Evolutionary conservation across 2,888 invertebrate species (phyloP), one percentile per base, ranked within the genome.

Genomic region (Deilephila elpenor): DNA sequence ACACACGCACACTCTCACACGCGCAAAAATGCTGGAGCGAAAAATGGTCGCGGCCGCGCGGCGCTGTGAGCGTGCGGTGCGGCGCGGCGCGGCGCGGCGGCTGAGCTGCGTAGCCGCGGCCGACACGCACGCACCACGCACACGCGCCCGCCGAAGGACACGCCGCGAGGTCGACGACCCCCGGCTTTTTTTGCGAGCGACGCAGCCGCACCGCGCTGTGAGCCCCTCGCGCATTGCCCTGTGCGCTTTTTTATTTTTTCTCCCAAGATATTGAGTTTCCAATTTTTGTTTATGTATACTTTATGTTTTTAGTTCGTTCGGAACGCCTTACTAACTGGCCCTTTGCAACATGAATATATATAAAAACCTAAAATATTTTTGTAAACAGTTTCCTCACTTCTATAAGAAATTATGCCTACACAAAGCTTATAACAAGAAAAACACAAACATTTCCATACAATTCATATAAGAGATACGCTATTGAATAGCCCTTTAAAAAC

Each of bases 121-220:
- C 91, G 90, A 88, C 84, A 89, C 92, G 80, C 90, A 91, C 91
- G 60, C 64, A 59, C 25, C 25, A 67, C 67, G 67, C 71, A 91
- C 90, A 84, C 62, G 75, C 83, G 77, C 81, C 80, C 78, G 78
- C 82, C 94, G 94, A 94, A 94, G 94, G 94, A 93, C 94, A 93
- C 92, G 91, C 86, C 84, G 92, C 83, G 87, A 87, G 93, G 91
- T 92, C 90, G 85, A 89, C 87, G 89, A 93, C 93, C 93, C 89
- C 83, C 79, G 17, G n/a, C 51, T 89, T 93, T 94, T 94, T 94
- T 94, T 93, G 92, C 93, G 88, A 89, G 87, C 67, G 88, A 90
- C 91, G 85, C 88, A 87, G 87, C 81, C 88, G 89, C 91, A 89
- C 92, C 88, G 89, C 86, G 88, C 88, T 92, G 87, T 92, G 86